These are phyloP conservation scores for Tetraneura akinire DNA, from an alignment of 1,140 invertebrate genomes.

Conservation along the genomic window DNA sequence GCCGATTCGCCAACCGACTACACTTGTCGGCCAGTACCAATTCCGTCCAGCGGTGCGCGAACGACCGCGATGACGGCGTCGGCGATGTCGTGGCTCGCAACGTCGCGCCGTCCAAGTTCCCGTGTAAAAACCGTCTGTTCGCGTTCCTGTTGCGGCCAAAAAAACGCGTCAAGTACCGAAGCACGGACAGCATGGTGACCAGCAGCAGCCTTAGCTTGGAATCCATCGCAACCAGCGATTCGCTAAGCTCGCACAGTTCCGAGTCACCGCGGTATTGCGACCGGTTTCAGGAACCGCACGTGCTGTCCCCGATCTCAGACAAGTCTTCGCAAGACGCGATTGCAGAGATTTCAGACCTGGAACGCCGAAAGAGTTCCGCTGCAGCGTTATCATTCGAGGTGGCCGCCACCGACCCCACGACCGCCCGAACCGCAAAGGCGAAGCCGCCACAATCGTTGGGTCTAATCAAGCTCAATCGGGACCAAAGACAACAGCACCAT, in stretches of 20 bases:
- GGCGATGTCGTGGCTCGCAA: neutral
- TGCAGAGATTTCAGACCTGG: conserved; percentile 20
- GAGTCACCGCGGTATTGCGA: conserved; percentile 66
- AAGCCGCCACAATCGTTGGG: conserved; percentile 54
- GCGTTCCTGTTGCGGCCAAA: conserved; percentile 3
- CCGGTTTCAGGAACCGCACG: conserved; percentile 61
- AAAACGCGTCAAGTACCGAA: conserved; percentile 69
- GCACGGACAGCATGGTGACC: conserved; percentile 82
- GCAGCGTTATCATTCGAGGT: conserved; percentile 52
- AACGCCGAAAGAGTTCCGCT: conserved; percentile 16
- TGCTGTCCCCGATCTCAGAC: conserved; percentile 85
- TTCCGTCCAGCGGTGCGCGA: conserved; percentile 57
- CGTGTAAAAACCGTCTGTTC: conserved; percentile 52
- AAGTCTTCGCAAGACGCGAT: conserved; percentile 79
- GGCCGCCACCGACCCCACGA: conserved; percentile 37
- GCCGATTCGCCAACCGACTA: conserved; percentile 13
- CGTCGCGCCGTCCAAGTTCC: conserved; percentile 54
- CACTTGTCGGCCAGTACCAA: conserved; percentile 55
- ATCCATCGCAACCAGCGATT: conserved; percentile 70
- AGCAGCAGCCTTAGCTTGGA: conserved; percentile 80
- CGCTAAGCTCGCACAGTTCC: conserved; percentile 79
- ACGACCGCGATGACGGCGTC: conserved; percentile 60
- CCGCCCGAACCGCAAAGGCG: conserved; percentile 63
- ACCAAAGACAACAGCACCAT: conserved; percentile 65
- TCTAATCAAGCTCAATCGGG: conserved; percentile 58